Conservation (phyloP, 2,888 invertebrate genomes). For the Microplitis manilae region DNA sequence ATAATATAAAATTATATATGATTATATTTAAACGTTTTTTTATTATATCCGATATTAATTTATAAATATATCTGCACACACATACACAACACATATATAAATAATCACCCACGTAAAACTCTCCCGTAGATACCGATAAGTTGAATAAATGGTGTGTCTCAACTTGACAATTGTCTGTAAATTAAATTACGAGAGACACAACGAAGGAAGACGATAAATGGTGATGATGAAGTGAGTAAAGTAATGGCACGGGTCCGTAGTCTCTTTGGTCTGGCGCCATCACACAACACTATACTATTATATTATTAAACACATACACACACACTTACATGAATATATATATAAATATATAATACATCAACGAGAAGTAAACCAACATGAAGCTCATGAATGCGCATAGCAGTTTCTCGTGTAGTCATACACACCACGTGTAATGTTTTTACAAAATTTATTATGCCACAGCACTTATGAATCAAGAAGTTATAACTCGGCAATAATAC, state of each 20-base stretch:
- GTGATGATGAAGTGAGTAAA: slow-evolving; percentile 47
- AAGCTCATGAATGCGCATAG: not conserved
- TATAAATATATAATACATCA: too few species aligned
- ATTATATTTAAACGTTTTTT: not conserved
- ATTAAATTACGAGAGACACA: slow-evolving; percentile 48
- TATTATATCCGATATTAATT: not conserved
- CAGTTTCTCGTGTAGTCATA: slow-evolving; percentile 19
- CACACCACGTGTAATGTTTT: slow-evolving; percentile 43
- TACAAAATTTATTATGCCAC: slow-evolving; percentile 40
- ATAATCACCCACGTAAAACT: slow-evolving; percentile 11
- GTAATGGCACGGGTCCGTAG: slow-evolving; percentile 37
- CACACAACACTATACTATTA: not conserved
- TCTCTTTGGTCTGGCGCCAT: slow-evolving; percentile 47
- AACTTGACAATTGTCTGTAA: slow-evolving; percentile 50
- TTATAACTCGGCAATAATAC: slow-evolving; percentile 3
- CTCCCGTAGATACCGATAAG: slow-evolving; percentile 29
- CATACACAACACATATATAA: not conserved
- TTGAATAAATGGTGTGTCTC: slow-evolving; percentile 28
- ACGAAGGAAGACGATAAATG: slow-evolving; percentile 43
- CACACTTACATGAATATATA: not conserved
- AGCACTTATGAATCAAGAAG: slow-evolving; percentile 35
- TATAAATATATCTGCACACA: not conserved
- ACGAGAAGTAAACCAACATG: not conserved
- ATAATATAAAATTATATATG: not conserved
- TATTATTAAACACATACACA: slow-evolving; percentile 46